phyloP scores from a whole-genome alignment of 1,140 invertebrate species.

The Calephelis virginiensis region DNA sequence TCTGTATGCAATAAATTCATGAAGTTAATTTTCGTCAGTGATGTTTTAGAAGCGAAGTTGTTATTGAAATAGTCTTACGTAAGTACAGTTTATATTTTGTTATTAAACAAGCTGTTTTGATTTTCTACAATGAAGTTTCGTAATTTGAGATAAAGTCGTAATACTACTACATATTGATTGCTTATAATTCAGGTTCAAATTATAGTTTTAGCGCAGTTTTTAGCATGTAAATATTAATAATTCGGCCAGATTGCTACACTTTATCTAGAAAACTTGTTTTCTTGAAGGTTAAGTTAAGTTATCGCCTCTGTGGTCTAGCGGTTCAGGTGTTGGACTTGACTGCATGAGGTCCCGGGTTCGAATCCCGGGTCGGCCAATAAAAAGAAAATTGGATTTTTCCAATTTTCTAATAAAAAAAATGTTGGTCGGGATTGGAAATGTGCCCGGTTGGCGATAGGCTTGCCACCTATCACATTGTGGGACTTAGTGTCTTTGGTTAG shows the following conservation, averaged over 20 bases:
- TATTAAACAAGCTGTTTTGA: conserved; percentile 46
- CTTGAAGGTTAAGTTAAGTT: conserved; percentile 20
- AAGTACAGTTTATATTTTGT: conserved; percentile 63
- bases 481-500: too few species aligned
- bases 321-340: too few species aligned
- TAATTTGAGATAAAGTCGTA: conserved; percentile 12
- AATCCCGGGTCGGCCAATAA: too few species aligned
- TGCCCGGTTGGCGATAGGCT: too few species aligned
- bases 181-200: conserved; percentile 10
- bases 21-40: conserved; percentile 56
- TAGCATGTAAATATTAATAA: conserved; percentile 30
- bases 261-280: conserved; percentile 26
- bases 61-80: conserved; percentile 71
- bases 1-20: conserved; percentile 35
- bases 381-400: too few species aligned
- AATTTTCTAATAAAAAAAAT: too few species aligned
- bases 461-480: too few species aligned
- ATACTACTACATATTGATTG: conserved; percentile 28
- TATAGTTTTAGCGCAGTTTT: conserved; percentile 20
- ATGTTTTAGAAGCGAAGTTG: conserved; percentile 60
- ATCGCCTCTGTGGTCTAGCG: too few species aligned
- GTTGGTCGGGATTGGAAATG: too few species aligned
- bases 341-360: too few species aligned
- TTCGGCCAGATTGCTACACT: conserved; percentile 25
- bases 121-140: conserved; percentile 19